Evolutionary conservation across 2,113 vertebrate genomes (phyloP).

Genomic region (Sturnira hondurensis): DNA sequence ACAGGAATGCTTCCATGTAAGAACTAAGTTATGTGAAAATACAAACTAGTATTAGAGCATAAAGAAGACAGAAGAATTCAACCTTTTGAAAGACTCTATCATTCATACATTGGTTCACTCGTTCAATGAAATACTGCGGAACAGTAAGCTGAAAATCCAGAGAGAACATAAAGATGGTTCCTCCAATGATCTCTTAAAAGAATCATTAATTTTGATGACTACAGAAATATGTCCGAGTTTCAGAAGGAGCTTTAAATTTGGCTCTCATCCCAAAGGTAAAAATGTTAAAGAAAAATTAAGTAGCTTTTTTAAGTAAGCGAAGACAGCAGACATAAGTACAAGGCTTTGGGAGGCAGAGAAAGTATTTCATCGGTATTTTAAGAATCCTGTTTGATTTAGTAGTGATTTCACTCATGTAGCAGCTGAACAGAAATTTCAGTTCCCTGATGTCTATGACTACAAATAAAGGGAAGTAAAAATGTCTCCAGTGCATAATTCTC

Average conservation of each 20-base stretch:
- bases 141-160: neutral
- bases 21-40: neutral
- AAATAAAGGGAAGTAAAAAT: slow-evolving; percentile 4
- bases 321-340: neutral
- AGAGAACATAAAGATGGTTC: neutral
- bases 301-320: neutral
- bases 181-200: slow-evolving; percentile 11
- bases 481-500: neutral
- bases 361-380: neutral
- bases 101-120: neutral
- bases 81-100: neutral
- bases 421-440: slow-evolving; percentile 15
- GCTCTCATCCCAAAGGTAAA: slow-evolving; percentile 20
- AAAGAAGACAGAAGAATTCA: slow-evolving; percentile 23
- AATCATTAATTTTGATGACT: slow-evolving; percentile 36
- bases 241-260: slow-evolving; percentile 3
- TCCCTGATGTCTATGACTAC: neutral
- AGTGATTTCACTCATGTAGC: neutral
- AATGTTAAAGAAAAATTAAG: slow-evolving; percentile 11
- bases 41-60: neutral
- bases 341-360: neutral
- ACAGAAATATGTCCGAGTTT: neutral
- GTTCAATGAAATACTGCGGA: neutral
- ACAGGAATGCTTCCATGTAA: neutral
- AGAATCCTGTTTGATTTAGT: neutral